phyloP scores from a whole-genome alignment of 2,797 vertebrate genomes.

The Phyllotis vaccarum region DNA sequence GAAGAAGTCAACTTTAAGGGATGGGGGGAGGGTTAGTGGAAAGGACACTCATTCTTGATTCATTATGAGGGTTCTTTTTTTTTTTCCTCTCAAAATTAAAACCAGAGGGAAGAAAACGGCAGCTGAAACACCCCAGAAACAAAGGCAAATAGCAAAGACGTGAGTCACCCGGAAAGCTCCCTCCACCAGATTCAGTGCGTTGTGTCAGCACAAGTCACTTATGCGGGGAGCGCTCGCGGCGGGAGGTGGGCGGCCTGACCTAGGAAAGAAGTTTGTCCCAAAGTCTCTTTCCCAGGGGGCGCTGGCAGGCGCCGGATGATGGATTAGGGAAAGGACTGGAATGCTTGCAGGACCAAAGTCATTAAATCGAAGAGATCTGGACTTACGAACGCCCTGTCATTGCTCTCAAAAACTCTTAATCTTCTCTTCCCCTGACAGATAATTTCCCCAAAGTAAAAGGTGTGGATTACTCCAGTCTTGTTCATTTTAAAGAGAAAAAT shows the following conservation, averaged over 20 bases:
- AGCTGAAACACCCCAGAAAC: conserved; percentile 73
- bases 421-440: conserved; percentile 21
- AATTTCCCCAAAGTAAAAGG: background rate
- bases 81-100: conserved; percentile 72
- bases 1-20: conserved; percentile 50
- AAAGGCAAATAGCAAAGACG: conserved; percentile 72
- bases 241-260: background rate
- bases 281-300: background rate
- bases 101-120: conserved; percentile 71
- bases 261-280: conserved; percentile 17
- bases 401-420: background rate
- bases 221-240: background rate
- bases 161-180: conserved; percentile 73
- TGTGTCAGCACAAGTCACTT: conserved; percentile 18
- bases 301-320: background rate
- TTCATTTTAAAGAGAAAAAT: conserved; percentile 38
- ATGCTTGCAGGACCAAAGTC: background rate
- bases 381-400: background rate
- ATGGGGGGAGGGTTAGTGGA: background rate
- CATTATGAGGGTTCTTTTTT: background rate
- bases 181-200: conserved; percentile 34
- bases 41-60: conserved; percentile 57
- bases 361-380: background rate
- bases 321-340: background rate
- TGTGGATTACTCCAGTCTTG: background rate